Evolutionary conservation across 2,113 vertebrate genomes (phyloP).

Genomic region (Urocynchramus pylzowi): DNA sequence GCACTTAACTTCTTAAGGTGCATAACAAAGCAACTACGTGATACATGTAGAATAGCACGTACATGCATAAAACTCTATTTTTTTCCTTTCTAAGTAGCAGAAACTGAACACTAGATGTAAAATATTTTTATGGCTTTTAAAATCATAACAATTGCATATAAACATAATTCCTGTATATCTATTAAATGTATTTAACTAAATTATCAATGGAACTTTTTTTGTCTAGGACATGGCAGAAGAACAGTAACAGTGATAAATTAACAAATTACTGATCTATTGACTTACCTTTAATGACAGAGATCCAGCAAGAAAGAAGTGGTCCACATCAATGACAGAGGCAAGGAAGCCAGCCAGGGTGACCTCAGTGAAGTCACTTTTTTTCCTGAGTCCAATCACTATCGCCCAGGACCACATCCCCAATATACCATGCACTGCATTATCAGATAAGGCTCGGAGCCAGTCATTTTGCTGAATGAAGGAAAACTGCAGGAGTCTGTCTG

Average conservation of each 20-base stretch:
- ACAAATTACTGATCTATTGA: not conserved
- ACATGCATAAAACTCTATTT: not conserved
- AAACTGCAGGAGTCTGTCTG: constrained; percentile 82
- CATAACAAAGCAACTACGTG: not conserved
- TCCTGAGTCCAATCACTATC: constrained; percentile 85
- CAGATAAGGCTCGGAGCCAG: constrained; percentile 86
- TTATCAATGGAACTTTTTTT: not conserved
- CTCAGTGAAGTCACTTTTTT: constrained; percentile 89
- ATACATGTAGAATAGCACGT: fast-evolving
- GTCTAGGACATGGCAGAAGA: not conserved
- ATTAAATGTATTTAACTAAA: not conserved
- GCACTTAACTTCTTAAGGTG: not conserved
- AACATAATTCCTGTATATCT: not conserved
- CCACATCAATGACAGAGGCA: constrained; percentile 89
- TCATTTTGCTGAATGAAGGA: constrained; percentile 82
- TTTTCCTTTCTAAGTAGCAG: not conserved
- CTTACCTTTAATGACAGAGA: constrained; percentile 91
- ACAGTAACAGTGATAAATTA: not conserved
- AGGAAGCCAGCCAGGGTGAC: constrained; percentile 88
- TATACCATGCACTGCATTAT: constrained; percentile 85
- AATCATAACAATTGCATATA: not conserved
- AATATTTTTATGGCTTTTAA: not conserved
- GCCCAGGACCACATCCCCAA: constrained; percentile 97
- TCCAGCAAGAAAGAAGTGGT: constrained; percentile 90
- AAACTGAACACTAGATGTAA: not conserved